Percentiles rank a stretch among this genome's conserved stretches.
Evolutionary conservation across 92 coral and sea anemone species (phyloP).

Genomic region (Bergia puertoricense): DNA sequence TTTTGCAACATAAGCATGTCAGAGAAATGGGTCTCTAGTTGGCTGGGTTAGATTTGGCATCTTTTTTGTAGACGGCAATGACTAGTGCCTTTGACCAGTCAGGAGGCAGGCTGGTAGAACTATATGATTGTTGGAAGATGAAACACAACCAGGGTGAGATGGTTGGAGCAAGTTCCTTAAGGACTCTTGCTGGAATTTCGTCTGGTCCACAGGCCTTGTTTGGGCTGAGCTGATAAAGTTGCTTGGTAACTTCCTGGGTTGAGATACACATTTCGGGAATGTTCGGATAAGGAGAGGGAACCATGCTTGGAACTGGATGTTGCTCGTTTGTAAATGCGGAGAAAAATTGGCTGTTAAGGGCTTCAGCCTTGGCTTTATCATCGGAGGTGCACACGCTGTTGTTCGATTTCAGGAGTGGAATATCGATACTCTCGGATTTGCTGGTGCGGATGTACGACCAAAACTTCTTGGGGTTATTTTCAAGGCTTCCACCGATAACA

Average conservation of each 20-base stretch:
- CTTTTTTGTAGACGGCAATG: conserved; percentile 52
- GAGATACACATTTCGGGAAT: no score
- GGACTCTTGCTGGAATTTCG: conserved; percentile 18
- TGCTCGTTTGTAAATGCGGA: no score
- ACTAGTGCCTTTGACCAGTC: conserved; percentile 63
- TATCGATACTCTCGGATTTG: conserved; percentile 56
- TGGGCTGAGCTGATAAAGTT: background rate
- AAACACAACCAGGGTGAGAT: conserved; percentile 40
- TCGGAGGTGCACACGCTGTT: background rate
- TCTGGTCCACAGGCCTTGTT: conserved; percentile 29
- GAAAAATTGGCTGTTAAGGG: background rate
- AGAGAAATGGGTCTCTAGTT: conserved; percentile 59
- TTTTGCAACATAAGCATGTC: conserved; percentile 53
- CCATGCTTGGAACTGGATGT: no score
- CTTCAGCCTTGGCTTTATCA: conserved; percentile 31
- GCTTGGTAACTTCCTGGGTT: no score
- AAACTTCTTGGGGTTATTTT: conserved; percentile 54
- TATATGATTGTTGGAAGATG: conserved; percentile 52
- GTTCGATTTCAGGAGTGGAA: background rate
- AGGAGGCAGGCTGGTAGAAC: conserved; percentile 22
- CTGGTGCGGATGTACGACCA: conserved; percentile 46
- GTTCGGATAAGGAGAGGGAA: no score
- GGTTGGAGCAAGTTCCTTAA: conserved; percentile 28
- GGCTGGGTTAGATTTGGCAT: conserved; percentile 46
- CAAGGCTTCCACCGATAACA: conserved; percentile 47